Percentiles rank a stretch among this genome's conserved stretches.
phyloP scores from a whole-genome alignment of 1,140 invertebrate species.

The Bombus polaris region DNA sequence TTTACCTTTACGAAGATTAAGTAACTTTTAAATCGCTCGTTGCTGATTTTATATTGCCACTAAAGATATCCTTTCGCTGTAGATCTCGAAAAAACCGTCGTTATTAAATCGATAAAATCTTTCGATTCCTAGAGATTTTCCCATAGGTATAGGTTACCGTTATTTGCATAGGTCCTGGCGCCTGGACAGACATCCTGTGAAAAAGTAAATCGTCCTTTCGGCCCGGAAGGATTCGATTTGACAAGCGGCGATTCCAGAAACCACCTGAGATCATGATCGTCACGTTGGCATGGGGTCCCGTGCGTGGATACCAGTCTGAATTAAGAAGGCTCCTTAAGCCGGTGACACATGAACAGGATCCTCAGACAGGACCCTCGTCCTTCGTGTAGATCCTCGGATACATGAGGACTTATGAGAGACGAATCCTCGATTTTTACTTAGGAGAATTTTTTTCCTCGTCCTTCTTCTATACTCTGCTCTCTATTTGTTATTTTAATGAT shows the following conservation, averaged over 20 bases:
- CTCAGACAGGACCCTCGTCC: conserved; percentile 20
- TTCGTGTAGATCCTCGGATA: conserved; percentile 35
- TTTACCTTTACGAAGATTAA: no score
- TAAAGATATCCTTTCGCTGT: no score
- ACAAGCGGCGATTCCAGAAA: conserved; percentile 65
- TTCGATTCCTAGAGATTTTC: conserved; percentile 64
- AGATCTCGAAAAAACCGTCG: no score
- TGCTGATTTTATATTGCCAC: no score
- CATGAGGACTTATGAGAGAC: conserved; percentile 29
- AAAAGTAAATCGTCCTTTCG: conserved; percentile 57
- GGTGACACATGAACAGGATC: conserved; percentile 42
- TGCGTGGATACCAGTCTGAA: conserved; percentile 59
- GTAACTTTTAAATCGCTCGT: no score
- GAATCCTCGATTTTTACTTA: conserved; percentile 27
- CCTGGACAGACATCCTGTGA: conserved; percentile 6
- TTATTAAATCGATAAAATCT: conserved; percentile 22
- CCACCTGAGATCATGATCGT: conserved; percentile 38
- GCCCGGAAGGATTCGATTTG: conserved; percentile 63
- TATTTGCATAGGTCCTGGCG: conserved; percentile 70
- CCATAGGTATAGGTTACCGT: conserved; percentile 70
- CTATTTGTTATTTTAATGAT: not conserved
- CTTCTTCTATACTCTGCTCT: no score
- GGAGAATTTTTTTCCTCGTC: not conserved
- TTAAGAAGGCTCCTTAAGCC: conserved; percentile 55
- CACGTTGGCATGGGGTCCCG: conserved; percentile 24